Conservation (phyloP, 2,113 vertebrate genomes). For the Sinocyclocheilus grahami region DNA sequence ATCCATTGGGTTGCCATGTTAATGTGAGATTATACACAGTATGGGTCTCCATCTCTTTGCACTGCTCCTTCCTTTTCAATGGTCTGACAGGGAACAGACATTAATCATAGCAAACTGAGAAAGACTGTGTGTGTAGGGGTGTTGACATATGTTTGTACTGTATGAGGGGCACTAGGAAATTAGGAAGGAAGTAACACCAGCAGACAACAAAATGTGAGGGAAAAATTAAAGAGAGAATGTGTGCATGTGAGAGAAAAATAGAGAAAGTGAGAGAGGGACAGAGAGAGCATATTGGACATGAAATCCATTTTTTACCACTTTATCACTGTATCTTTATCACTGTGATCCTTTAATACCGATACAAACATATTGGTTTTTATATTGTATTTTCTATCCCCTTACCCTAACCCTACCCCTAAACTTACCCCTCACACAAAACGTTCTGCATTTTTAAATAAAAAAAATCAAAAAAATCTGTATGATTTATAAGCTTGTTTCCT, state of each 20-base stretch:
- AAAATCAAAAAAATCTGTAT: too few relatives aligned
- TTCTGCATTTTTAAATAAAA: too few relatives aligned
- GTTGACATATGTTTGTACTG: neutral
- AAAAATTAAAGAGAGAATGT: neutral
- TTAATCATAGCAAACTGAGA: neutral
- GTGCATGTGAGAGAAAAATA: neutral
- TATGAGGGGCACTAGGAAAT: neutral
- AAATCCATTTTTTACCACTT: neutral
- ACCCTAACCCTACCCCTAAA: too few relatives aligned
- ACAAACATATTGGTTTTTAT: too few relatives aligned
- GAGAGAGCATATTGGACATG: neutral
- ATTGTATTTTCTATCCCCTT: too few relatives aligned
- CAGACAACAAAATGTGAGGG: neutral
- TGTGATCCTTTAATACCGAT: too few relatives aligned
- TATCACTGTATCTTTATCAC: neutral
- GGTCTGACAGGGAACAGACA: neutral
- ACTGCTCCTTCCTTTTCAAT: neutral
- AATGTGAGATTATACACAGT: neutral
- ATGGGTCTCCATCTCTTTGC: neutral
- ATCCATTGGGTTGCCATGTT: neutral
- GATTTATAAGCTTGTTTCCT: too few relatives aligned
- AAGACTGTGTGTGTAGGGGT: neutral
- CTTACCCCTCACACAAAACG: too few relatives aligned
- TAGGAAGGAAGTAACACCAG: slow-evolving; percentile 1
- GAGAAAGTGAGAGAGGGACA: neutral